phyloP scores from a whole-genome alignment of 2,888 invertebrate species.

The Thereva unica region DNA sequence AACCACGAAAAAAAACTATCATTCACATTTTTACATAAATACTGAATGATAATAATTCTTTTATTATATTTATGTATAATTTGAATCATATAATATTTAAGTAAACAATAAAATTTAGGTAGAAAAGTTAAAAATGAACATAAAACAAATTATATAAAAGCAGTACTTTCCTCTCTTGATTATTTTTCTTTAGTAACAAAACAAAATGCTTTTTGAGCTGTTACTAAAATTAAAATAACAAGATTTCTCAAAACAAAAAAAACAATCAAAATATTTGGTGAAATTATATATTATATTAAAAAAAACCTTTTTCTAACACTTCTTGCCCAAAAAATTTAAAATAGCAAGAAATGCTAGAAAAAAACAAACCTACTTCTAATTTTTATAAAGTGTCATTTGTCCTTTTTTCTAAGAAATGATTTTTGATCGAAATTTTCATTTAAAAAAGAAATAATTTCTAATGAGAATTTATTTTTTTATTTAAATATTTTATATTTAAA shows the following conservation, averaged over 20 bases:
- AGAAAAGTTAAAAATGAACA: constrained; percentile 4
- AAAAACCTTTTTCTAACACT: background rate
- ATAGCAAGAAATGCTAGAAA: constrained; percentile 21
- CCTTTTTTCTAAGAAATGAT: constrained; percentile 48
- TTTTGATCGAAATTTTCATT: too few relatives aligned
- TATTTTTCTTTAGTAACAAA: background rate
- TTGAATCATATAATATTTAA: constrained; percentile 12
- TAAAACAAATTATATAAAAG: constrained; percentile 14
- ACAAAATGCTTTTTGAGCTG: too few relatives aligned
- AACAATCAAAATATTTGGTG: too few relatives aligned
- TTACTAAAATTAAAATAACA: too few relatives aligned
- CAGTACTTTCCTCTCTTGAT: constrained; percentile 20
- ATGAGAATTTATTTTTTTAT: background rate
- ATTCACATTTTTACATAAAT: constrained; percentile 3
- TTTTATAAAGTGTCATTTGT: constrained; percentile 46
- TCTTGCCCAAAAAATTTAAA: background rate
- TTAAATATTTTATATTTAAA: too few relatives aligned
- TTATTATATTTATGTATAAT: too few relatives aligned
- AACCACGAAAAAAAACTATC: constrained; percentile 22
- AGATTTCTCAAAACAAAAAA: too few relatives aligned
- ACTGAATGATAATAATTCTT: too few relatives aligned
- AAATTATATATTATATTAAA: too few relatives aligned
- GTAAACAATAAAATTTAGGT: background rate
- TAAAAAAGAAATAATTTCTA: too few relatives aligned
- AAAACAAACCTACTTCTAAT: background rate